Base-by-base conservation (phyloP, 2,888 invertebrate species). In the Cenopis cana region DNA sequence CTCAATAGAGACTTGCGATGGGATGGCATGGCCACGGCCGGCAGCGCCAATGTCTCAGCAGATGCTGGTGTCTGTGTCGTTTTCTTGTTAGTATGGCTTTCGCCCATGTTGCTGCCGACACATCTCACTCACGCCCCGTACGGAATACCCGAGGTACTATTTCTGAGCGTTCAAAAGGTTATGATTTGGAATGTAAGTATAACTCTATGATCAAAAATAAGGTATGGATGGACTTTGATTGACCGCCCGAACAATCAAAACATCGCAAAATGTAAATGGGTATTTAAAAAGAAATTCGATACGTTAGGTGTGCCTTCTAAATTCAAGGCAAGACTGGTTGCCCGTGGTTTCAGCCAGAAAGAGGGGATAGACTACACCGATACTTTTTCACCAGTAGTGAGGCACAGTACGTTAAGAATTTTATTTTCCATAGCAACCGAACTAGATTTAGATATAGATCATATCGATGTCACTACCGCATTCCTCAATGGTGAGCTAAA, bases 401-500 rank as follows among this genome's bases (percentile, higher is more conserved):
- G 64, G 18, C 54, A 65, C 20, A 55, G 38, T 3, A 24, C 14
- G n/a, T n/a, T 65, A 17, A 38, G 64, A 38, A 54, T 65, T n/a
- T 65, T 65, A 49, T 66, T 66, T 36, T 49, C 56, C 5, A 1
- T 66, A 8, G 56, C 66, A 14, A 57, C 29, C 14, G 33, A 66
- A 18, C 10, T 66, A 33, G 56, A 66, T 5, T 14, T 66, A 41
- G 46, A 65, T 3, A 65, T 65, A 10, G 29, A 54, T 36, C 61
- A 69, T 54, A 36, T 69, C 12, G 61, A 62, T 20, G 61, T 69
- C n/a, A 62, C 54, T 24, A 62, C 55, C 10, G 69, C 69, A n/a
- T 62, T 62, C n/a, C n/a, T 62, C 18, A 55, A 62, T 56, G 69
- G 62, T 3, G 20, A 52, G 3, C 20, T 59, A 3, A 24, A 24